phyloP scores from a whole-genome alignment of 1,140 invertebrate genomes.

The Homalodisca vitripennis region DNA sequence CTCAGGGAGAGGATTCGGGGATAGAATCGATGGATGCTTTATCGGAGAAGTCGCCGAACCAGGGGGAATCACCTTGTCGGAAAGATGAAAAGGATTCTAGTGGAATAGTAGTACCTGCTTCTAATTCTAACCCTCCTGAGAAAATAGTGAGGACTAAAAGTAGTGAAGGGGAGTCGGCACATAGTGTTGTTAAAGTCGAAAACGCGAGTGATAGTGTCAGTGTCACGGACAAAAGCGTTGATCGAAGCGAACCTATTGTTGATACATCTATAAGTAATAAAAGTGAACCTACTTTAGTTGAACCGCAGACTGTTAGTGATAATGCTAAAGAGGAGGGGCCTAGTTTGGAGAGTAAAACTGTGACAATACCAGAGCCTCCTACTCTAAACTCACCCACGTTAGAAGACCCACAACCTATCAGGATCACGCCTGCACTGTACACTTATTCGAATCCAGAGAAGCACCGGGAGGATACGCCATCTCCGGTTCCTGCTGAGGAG shows the following conservation, averaged over 20 bases:
- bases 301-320: constrained; percentile 23
- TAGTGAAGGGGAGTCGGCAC: background rate
- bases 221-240: constrained; percentile 29
- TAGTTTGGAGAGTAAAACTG: constrained; percentile 22
- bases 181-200: constrained; percentile 28
- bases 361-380: constrained; percentile 7
- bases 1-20: constrained; percentile 79
- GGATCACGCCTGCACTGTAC: constrained; percentile 69
- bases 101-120: constrained; percentile 27
- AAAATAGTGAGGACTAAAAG: background rate
- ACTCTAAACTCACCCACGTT: constrained; percentile 48
- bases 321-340: constrained; percentile 18
- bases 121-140: constrained; percentile 23
- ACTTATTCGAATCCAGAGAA: constrained; percentile 75
- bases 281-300: constrained; percentile 17
- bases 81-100: constrained; percentile 43
- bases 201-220: constrained; percentile 27
- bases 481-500: constrained; percentile 49
- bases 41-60: constrained; percentile 88
- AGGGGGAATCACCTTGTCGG: constrained; percentile 60
- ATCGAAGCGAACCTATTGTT: background rate
- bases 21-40: constrained; percentile 92
- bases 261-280: constrained; percentile 24
- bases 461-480: constrained; percentile 55
- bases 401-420: constrained; percentile 66